These are phyloP conservation scores for Steatocranus sp. DNA, from an alignment of 2,797 vertebrate genomes.

Conservation along the genomic window DNA sequence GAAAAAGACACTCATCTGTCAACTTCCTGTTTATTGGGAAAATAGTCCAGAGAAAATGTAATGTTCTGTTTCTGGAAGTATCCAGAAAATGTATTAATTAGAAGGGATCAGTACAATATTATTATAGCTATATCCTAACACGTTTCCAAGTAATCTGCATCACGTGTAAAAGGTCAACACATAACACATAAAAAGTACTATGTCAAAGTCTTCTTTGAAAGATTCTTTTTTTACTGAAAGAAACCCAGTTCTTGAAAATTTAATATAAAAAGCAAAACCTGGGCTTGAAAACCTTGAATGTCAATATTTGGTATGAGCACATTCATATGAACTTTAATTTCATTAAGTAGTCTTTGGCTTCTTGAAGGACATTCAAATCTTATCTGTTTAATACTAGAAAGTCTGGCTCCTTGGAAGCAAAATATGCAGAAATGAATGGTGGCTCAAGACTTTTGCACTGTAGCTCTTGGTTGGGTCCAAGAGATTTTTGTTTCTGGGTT, in stretches of 20 bases:
- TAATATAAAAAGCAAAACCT: neutral
- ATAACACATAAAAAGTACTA: neutral
- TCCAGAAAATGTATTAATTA: neutral
- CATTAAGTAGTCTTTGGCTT: neutral
- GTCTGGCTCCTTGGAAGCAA: neutral
- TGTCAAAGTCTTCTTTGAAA: neutral
- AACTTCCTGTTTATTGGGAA: neutral
- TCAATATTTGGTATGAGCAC: neutral
- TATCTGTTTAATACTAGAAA: neutral
- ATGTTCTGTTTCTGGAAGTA: neutral
- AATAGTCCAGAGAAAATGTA: accelerated
- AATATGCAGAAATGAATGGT: neutral
- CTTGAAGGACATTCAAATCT: neutral
- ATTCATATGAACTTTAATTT: neutral
- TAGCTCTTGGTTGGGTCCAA: neutral
- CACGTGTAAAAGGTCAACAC: neutral
- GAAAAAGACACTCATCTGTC: neutral
- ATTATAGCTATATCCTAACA: neutral
- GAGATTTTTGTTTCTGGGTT: neutral
- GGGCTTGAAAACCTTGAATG: neutral
- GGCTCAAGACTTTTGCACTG: neutral
- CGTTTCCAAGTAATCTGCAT: neutral
- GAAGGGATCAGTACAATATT: neutral
- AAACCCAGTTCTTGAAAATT: neutral
- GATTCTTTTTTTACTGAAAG: neutral